phyloP scores from a whole-genome alignment of 1,140 invertebrate species.

The Leguminivora glycinivorella region DNA sequence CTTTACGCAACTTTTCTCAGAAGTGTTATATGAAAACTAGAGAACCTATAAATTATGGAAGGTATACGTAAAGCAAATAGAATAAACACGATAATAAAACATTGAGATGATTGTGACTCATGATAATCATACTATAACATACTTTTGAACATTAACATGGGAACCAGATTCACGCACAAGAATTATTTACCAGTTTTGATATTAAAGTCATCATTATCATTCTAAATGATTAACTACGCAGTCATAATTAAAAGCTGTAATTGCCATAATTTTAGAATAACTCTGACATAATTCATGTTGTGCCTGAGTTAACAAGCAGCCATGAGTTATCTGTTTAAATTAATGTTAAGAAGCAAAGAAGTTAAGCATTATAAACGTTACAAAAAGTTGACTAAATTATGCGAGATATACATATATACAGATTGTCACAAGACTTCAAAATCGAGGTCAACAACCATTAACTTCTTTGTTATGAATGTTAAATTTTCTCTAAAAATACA shows the following conservation, averaged over 20 bases:
- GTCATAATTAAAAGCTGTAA: not conserved
- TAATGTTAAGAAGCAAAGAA: too few relatives aligned
- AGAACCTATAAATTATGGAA: too few relatives aligned
- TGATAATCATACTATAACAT: too few relatives aligned
- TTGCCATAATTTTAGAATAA: not conserved
- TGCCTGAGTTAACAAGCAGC: not conserved
- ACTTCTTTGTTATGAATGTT: not conserved
- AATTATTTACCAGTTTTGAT: not conserved
- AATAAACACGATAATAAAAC: too few relatives aligned
- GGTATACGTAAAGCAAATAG: too few relatives aligned
- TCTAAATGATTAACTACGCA: not conserved
- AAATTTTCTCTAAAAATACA: slow-evolving; percentile 17
- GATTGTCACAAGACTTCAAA: not conserved
- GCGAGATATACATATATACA: not conserved
- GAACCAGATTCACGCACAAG: too few relatives aligned
- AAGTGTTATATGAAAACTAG: too few relatives aligned
- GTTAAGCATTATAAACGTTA: too few relatives aligned
- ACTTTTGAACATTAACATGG: too few relatives aligned
- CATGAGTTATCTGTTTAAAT: too few relatives aligned
- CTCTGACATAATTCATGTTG: not conserved
- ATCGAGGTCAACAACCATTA: not conserved
- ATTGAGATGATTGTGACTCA: too few relatives aligned
- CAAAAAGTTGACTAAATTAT: not conserved
- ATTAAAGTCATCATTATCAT: not conserved
- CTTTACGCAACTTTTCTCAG: too few relatives aligned